Conservation (phyloP, 1,140 invertebrate genomes). For the Microvelia longipes region DNA sequence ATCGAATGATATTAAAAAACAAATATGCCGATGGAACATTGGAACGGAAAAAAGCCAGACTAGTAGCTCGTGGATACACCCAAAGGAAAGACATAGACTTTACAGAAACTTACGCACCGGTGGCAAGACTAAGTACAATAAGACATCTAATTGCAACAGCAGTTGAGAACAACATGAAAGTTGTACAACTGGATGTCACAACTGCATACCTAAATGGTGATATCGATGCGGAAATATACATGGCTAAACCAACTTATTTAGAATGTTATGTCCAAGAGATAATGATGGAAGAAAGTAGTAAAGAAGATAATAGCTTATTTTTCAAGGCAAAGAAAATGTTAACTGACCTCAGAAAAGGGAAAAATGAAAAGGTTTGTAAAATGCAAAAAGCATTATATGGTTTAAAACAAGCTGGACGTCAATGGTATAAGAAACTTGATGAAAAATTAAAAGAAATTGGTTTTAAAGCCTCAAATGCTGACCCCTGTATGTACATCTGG, state of each 20-base stretch:
- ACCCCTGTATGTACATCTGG: neutral
- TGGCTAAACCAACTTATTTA: neutral
- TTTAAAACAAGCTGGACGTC: neutral
- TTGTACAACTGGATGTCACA: constrained; percentile 29
- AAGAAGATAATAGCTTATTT: neutral
- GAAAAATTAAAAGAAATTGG: neutral
- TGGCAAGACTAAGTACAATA: constrained; percentile 19
- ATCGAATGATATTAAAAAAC: too few relatives aligned
- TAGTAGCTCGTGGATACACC: neutral
- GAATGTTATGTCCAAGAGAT: neutral
- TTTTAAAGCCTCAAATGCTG: neutral
- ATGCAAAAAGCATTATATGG: neutral
- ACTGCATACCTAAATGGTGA: constrained; percentile 32
- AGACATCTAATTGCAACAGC: constrained; percentile 28
- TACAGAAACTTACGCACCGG: neutral
- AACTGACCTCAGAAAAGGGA: neutral
- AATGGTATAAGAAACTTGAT: neutral
- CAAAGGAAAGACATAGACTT: neutral
- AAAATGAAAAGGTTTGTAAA: neutral
- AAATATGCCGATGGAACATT: neutral
- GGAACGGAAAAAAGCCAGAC: neutral
- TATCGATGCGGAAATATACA: constrained; percentile 25
- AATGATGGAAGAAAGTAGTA: neutral
- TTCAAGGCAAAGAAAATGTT: neutral
- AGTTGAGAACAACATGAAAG: constrained; percentile 24